Percentiles rank a stretch among this genome's conserved stretches.
phyloP scores from a whole-genome alignment of 2,113 vertebrate species.

The Noturus placidus region DNA sequence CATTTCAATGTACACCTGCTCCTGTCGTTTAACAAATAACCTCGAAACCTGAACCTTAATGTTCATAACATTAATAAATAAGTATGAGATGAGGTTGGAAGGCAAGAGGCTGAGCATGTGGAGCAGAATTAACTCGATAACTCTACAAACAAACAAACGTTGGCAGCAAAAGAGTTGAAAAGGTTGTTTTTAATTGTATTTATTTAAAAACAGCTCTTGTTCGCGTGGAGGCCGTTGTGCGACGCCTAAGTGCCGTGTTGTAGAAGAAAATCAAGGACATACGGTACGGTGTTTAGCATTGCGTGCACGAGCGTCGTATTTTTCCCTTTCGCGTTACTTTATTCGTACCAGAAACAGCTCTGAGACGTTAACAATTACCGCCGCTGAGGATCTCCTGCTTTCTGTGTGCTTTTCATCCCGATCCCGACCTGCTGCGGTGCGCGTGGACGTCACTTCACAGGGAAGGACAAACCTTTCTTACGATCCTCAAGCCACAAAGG shows the following conservation, averaged over 20 bases:
- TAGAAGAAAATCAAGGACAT: background rate
- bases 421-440: background rate
- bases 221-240: background rate
- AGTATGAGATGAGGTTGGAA: no score
- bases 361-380: background rate
- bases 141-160: background rate
- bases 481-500: background rate
- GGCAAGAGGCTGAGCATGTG: background rate
- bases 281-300: background rate
- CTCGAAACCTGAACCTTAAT: background rate
- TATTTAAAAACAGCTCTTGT: no score
- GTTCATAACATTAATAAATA: background rate
- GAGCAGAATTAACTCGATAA: background rate
- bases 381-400: background rate
- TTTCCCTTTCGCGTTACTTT: background rate
- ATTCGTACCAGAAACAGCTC: background rate
- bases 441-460: background rate
- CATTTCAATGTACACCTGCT: no score
- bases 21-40: no score
- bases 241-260: no score
- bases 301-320: background rate
- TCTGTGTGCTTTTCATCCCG: background rate
- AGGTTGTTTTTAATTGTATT: no score
- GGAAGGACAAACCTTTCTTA: background rate
- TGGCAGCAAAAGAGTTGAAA: background rate